phyloP scores from a whole-genome alignment of 2,797 vertebrate genomes.

The Danio tinwini region DNA sequence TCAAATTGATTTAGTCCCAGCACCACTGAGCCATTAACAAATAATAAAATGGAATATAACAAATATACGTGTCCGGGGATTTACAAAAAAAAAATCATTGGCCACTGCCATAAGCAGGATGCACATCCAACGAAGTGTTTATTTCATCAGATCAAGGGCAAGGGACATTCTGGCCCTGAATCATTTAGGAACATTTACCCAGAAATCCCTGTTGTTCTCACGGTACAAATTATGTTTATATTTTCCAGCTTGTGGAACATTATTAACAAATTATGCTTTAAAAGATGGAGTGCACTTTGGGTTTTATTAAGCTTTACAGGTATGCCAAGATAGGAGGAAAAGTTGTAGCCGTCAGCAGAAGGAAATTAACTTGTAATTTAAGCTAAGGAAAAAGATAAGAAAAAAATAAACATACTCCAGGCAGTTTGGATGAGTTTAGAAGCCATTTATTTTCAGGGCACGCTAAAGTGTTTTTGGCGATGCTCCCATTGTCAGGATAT shows the following conservation, averaged over 20 bases:
- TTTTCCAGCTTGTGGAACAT: slow-evolving; percentile 37
- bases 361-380: slow-evolving; percentile 36
- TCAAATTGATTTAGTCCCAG: slow-evolving; percentile 72
- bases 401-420: slow-evolving; percentile 28
- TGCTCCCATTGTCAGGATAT: not conserved
- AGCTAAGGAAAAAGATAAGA: not conserved
- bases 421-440: slow-evolving; percentile 25
- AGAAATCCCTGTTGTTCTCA: slow-evolving; percentile 28
- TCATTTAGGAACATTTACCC: slow-evolving; percentile 30
- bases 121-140: slow-evolving; percentile 9
- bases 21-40: slow-evolving; percentile 62
- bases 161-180: slow-evolving; percentile 14
- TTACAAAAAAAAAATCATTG: slow-evolving; percentile 44
- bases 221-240: slow-evolving; percentile 50
- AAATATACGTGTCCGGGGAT: slow-evolving; percentile 58
- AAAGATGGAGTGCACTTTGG: slow-evolving; percentile 32
- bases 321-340: slow-evolving; percentile 19
- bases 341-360: slow-evolving; percentile 24
- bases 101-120: slow-evolving; percentile 30
- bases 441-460: slow-evolving; percentile 22
- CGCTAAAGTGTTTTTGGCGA: slow-evolving; percentile 7
- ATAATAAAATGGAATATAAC: slow-evolving; percentile 62
- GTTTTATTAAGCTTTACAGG: slow-evolving; percentile 29
- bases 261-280: slow-evolving; percentile 34
- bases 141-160: slow-evolving; percentile 13